Evolutionary conservation across 2,113 vertebrate genomes (phyloP), one percentile per base, ranked within the genome.

Genomic region (Carlito syrichta): DNA sequence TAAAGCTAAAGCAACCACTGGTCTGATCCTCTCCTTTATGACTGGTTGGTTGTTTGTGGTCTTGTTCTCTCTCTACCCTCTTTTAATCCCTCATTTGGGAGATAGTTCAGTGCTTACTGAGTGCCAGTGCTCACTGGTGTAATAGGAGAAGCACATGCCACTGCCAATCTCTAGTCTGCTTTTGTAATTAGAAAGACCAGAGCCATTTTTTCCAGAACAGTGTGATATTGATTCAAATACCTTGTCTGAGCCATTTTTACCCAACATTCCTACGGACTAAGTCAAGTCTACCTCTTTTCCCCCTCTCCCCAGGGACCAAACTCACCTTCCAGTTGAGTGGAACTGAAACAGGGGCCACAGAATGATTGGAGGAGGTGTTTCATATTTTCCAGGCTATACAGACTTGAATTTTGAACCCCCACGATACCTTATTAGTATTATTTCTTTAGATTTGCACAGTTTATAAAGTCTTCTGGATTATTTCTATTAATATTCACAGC

Each of bases 151-250:
- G 22, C n/a, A 6, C 4, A 19, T 8, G 8, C 16, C 4, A 0
- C 19, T 58, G 14, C 68, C 68, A 48, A 0, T 8, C 30, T 56
- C 27, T 19, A 48, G 38, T 52, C 48, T 3, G 1, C 22, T n/a
- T 63, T 91, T 62, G 22, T 35, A 71, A 69, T 50, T 43, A 17
- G 83, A 71, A 95, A 89, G 62, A 89, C 9, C 7, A 62, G 45
- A 30, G 16, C 32, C 27, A 3, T 56, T 84, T 32, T 43, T 78
- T 69, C 38, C 3, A 32, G 58, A 91, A 68, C 43, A n/a, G 3
- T 5, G 52, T 50, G 73, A 54, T n/a, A 19, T 25, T 56, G 56
- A 89, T 83, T 89, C 74, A 50, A 32, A 77, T 58, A 38, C 48
- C 83, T 78, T 40, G 78, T 62, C 60, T 54, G 38, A 76, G 76